These are phyloP conservation scores for Camelus dromedarius DNA, from an alignment of 2,113 vertebrate genomes.

Conservation along the genomic window DNA sequence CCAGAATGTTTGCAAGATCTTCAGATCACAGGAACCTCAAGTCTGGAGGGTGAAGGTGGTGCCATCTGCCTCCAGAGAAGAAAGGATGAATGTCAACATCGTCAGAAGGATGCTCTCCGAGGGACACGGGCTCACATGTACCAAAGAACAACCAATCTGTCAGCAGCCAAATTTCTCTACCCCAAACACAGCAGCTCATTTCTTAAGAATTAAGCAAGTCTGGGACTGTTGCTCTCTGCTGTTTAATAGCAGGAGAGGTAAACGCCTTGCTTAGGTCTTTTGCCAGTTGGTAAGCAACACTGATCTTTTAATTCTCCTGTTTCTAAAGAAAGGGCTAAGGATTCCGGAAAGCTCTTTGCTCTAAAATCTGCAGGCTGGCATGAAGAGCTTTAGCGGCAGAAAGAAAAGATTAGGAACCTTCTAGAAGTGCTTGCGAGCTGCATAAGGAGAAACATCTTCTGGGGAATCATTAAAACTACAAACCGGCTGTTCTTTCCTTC, in stretches of 20 bases:
- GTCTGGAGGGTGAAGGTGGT: neutral
- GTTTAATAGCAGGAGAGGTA: neutral
- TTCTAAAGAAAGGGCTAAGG: neutral
- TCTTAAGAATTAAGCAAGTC: neutral
- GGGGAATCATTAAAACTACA: neutral
- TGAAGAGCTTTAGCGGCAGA: neutral
- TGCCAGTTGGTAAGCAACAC: no score
- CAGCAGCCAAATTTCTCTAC: neutral
- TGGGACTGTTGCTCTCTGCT: neutral
- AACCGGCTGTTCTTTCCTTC: neutral
- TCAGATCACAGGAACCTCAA: neutral
- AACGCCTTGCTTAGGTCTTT: neutral
- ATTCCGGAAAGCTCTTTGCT: neutral
- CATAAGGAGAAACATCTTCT: neutral
- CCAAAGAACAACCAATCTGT: neutral
- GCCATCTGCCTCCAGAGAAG: neutral
- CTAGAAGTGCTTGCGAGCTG: neutral
- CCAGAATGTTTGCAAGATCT: neutral
- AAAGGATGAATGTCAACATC: neutral
- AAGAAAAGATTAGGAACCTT: neutral
- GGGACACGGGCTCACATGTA: neutral
- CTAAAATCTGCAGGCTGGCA: neutral
- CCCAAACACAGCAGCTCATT: neutral
- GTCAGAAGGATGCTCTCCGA: accelerated
- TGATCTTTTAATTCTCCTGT: neutral